Conservation (phyloP, 2,888 invertebrate genomes). For the Pherbina coryleti region DNA sequence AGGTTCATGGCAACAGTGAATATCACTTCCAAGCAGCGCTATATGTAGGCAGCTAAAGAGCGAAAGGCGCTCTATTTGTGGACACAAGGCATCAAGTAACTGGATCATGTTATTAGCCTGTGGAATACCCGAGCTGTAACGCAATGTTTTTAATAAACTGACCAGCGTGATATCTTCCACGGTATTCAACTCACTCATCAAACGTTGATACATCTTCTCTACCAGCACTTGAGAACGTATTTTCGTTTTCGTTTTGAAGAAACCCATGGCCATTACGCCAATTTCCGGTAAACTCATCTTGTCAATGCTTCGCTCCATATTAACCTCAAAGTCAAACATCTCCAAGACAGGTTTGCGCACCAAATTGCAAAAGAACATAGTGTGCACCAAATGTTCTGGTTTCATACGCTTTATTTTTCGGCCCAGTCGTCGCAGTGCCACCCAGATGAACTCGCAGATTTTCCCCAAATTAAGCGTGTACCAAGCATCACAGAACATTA, state of each 20-base stretch:
- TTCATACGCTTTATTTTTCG: constrained; percentile 74
- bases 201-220: constrained; percentile 71
- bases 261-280: constrained; percentile 80
- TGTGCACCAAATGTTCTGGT: constrained; percentile 76
- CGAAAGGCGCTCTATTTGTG: constrained; percentile 74
- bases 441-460: constrained; percentile 73
- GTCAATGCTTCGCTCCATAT: constrained; percentile 71
- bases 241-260: constrained; percentile 81
- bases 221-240: constrained; percentile 72
- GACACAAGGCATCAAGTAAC: constrained; percentile 72
- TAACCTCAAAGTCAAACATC: constrained; percentile 77
- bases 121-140: constrained; percentile 72
- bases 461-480: constrained; percentile 73
- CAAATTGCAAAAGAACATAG: constrained; percentile 77
- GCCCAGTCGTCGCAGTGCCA: constrained; percentile 72
- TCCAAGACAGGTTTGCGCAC: constrained; percentile 72
- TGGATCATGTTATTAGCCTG: constrained; percentile 70
- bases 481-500: constrained; percentile 77
- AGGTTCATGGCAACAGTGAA: constrained; percentile 70
- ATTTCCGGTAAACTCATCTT: constrained; percentile 76
- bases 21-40: constrained; percentile 74
- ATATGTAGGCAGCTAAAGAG: constrained; percentile 77
- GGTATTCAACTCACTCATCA: constrained; percentile 71
- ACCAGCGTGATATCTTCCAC: constrained; percentile 78
- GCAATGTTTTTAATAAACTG: constrained; percentile 73